These are phyloP conservation scores for Hucho hucho DNA, from an alignment of 2,113 vertebrate genomes.

Conservation along the genomic window DNA sequence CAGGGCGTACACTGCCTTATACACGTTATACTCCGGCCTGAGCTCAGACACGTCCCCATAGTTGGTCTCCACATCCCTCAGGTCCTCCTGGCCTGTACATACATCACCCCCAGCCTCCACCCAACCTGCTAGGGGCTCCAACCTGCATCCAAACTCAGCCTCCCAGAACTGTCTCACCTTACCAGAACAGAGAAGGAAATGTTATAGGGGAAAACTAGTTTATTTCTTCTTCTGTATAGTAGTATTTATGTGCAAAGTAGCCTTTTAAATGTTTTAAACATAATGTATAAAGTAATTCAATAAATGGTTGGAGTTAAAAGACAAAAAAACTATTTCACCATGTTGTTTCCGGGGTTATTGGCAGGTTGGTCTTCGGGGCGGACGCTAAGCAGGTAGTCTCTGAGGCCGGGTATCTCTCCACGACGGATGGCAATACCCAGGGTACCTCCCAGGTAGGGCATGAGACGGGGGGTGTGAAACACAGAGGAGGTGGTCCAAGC, in stretches of 20 bases:
- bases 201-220: too few species aligned
- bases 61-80: slow-evolving; percentile 19
- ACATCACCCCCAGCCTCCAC: slow-evolving; percentile 24
- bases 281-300: neutral
- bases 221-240: neutral
- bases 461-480: slow-evolving; percentile 37
- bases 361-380: slow-evolving; percentile 36
- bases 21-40: slow-evolving; percentile 68
- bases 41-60: slow-evolving; percentile 58
- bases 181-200: neutral
- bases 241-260: neutral
- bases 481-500: slow-evolving; percentile 53
- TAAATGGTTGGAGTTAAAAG: neutral
- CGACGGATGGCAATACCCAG: slow-evolving; percentile 69
- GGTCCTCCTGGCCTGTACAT: slow-evolving; percentile 64
- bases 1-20: slow-evolving; percentile 74
- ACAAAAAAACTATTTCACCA: slow-evolving; percentile 33
- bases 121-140: slow-evolving; percentile 33
- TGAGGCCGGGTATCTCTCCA: slow-evolving; percentile 66
- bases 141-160: slow-evolving; percentile 63
- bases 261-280: neutral
- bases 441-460: slow-evolving; percentile 64
- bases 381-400: slow-evolving; percentile 55
- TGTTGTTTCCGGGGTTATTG: slow-evolving; percentile 36
- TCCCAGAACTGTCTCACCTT: slow-evolving; percentile 67